These are phyloP conservation scores for Chrysemys picta DNA, from an alignment of 2,113 vertebrate genomes.

Conservation along the genomic window DNA sequence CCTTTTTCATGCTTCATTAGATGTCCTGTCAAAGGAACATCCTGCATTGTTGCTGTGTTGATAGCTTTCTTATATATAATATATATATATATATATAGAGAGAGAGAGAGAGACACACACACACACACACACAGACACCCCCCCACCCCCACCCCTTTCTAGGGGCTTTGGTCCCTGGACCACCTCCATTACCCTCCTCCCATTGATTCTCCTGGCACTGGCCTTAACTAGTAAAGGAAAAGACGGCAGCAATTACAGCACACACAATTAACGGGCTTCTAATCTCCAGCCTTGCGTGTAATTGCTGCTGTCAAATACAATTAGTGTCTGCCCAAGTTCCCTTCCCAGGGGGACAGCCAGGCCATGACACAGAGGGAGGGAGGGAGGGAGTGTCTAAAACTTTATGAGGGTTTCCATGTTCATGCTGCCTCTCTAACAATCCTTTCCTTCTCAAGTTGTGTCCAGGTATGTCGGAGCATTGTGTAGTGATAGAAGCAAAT, in stretches of 20 bases:
- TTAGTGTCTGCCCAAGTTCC: slow-evolving; percentile 73
- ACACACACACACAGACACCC: no score
- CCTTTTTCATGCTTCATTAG: slow-evolving; percentile 62
- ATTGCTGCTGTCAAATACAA: slow-evolving; percentile 81
- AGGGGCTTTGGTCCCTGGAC: slow-evolving; percentile 16
- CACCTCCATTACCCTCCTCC: slow-evolving; percentile 58
- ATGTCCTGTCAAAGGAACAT: not conserved
- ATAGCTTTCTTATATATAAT: not conserved
- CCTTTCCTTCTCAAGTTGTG: not conserved
- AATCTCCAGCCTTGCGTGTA: slow-evolving; percentile 77
- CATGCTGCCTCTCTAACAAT: slow-evolving; percentile 22
- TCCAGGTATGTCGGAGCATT: slow-evolving; percentile 19
- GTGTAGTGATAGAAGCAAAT: not conserved
- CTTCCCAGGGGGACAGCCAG: slow-evolving; percentile 38
- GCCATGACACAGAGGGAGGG: not conserved
- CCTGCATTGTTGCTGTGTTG: not conserved
- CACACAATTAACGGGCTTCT: slow-evolving; percentile 72
- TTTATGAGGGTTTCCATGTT: slow-evolving; percentile 60
- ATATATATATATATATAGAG: not conserved
- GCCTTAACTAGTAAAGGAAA: slow-evolving; percentile 54
- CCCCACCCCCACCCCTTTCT: not conserved
- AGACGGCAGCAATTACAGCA: slow-evolving; percentile 69
- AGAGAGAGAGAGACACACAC: not conserved
- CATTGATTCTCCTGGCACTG: slow-evolving; percentile 26
- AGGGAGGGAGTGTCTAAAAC: slow-evolving; percentile 18